phyloP scores from a whole-genome alignment of 2,888 invertebrate genomes.

The Crossocerus cetratus region DNA sequence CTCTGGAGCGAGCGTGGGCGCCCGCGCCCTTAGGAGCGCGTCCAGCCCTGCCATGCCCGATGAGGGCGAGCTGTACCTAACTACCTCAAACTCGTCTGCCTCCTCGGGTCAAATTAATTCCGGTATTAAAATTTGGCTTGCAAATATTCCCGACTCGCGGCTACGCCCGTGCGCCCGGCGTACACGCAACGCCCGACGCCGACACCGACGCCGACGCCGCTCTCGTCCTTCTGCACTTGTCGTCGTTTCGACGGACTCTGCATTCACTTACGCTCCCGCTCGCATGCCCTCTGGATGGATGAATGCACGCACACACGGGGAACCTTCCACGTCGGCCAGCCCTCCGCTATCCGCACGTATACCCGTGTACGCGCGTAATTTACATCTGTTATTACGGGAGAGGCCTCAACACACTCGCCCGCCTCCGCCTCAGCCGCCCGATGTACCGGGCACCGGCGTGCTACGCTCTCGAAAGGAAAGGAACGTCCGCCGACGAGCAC shows the following conservation, averaged over 20 bases:
- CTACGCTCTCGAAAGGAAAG: constrained; percentile 46
- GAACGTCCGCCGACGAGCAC: constrained; percentile 32
- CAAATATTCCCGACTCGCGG: constrained; percentile 76
- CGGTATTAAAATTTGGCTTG: constrained; percentile 78
- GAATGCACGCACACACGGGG: constrained; percentile 17
- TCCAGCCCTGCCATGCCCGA: constrained; percentile 28
- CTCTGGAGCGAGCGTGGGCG: constrained; percentile 13
- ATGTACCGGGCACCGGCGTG: constrained; percentile 56
- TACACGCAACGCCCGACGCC: constrained; percentile 40
- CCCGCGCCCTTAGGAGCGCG: constrained; percentile 4
- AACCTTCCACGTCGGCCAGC: too few relatives aligned
- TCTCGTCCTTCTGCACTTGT: constrained; percentile 35
- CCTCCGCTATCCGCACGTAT: constrained; percentile 17
- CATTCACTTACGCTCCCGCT: constrained; percentile 40
- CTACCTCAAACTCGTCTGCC: constrained; percentile 61
- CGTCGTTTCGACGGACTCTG: constrained; percentile 46
- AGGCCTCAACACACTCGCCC: constrained; percentile 53
- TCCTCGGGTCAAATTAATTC: constrained; percentile 77
- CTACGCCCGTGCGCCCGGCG: constrained; percentile 56
- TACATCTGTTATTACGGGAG: constrained; percentile 76
- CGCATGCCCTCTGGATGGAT: too few relatives aligned
- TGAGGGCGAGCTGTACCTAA: constrained; percentile 57
- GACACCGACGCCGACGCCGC: not conserved
- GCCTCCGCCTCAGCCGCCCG: constrained; percentile 45
- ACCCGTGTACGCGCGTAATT: constrained; percentile 74